Base-by-base conservation (phyloP, 2,888 invertebrate genomes). In the Oligia latruncula region DNA sequence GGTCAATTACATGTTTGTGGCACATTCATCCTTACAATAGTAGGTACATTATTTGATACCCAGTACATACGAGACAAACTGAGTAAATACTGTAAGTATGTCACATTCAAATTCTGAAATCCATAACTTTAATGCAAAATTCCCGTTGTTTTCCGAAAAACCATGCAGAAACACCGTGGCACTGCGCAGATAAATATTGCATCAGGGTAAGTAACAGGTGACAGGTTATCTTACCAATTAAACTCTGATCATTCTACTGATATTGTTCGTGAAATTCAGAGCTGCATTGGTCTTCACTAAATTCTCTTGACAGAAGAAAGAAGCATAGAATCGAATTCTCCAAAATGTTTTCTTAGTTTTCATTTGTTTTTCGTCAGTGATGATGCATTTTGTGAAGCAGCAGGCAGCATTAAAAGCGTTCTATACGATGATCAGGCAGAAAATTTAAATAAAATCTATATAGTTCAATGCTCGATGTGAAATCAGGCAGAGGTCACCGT, bases 151-250 rank as follows among this genome's bases (percentile, higher is more conserved):
- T 29, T 49, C 17, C 46, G 4, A 73, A 66, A 81, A 43, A n/a
- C 3, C 86, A 72, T 49, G 77, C 77, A 74, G 35, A 43, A 43
- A 35, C 55, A 46, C 65, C 74, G 62, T 77, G 81, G 60, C 9
- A 13, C 13, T 29, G 43, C 23, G 46, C n/a, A 60, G 71, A 86
- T 86, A 76, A 72, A 72, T 43, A 81, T 75, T 73, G 58, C 73
- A 78, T 67, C 66, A 65, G n/a, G 13, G 20, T 17, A 71, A 55
- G 43, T 71, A 67, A 52, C 71, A 77, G 84, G 43, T 71, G 67
- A 52, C 71, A 77, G 84, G 82, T 72, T 85, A 85, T 85, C 82
- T 60, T 13, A 75, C 9, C 52, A 62, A 80, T 75, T 40, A 74
- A 86, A 64, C 72, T 55, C 1, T 66, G 75, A 86, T 86, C 62